Conservation (phyloP, 1,140 invertebrate genomes). For the Ceratina japonica region DNA sequence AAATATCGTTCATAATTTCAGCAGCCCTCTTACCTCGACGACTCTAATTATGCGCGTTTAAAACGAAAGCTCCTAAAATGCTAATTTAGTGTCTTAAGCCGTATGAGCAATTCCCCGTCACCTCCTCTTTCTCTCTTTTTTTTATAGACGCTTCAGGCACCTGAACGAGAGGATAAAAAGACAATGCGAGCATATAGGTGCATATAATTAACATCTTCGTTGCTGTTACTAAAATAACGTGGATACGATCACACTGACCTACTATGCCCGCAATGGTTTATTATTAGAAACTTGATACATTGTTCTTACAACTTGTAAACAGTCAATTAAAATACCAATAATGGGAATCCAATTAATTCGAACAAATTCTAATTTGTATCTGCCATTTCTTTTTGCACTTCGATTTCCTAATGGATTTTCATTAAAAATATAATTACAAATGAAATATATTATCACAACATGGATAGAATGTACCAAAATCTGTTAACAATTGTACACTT, state of each 20-base stretch:
- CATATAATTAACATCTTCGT: slow-evolving; percentile 34
- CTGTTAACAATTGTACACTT: too few species aligned
- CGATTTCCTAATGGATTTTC: too few species aligned
- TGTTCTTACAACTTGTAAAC: too few species aligned
- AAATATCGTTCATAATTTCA: slow-evolving; percentile 8
- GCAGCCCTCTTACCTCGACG: not conserved
- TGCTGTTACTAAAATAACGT: slow-evolving; percentile 21
- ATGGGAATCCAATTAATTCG: too few species aligned
- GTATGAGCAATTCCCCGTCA: not conserved
- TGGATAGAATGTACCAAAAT: too few species aligned
- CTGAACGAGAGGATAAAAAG: not conserved
- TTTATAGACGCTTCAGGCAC: not conserved
- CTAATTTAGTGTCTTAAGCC: slow-evolving; percentile 7
- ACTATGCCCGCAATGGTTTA: not conserved
- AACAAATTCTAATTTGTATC: too few species aligned
- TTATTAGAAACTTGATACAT: slow-evolving; percentile 19
- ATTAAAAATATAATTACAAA: too few species aligned
- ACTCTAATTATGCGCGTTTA: slow-evolving; percentile 11
- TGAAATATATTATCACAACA: too few species aligned
- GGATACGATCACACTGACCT: not conserved
- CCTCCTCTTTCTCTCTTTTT: not conserved
- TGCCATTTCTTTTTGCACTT: too few species aligned
- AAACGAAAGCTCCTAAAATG: not conserved
- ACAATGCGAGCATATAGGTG: not conserved
- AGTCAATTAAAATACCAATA: too few species aligned